Evolutionary conservation across 1,140 invertebrate species (phyloP).

Genomic region (Laupala kohalensis): DNA sequence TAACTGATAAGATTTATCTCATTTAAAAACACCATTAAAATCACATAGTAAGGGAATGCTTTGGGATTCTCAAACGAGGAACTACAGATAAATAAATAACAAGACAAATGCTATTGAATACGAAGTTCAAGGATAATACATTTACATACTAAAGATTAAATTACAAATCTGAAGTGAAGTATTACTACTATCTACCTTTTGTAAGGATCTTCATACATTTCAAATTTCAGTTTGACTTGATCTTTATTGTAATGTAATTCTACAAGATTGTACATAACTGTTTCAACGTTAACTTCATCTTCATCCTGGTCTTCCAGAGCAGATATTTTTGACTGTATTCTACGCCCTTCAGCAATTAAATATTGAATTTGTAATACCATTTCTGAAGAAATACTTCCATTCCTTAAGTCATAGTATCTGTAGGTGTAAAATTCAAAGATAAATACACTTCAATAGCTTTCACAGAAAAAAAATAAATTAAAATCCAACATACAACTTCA

Average conservation of each 20-base stretch:
- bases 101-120: too few relatives aligned
- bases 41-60: too few relatives aligned
- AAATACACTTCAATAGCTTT: background rate
- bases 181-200: background rate
- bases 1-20: too few relatives aligned
- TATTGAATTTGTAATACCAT: background rate
- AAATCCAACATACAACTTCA: conserved; percentile 30
- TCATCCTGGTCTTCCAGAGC: background rate
- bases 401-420: background rate
- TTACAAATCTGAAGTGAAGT: too few relatives aligned
- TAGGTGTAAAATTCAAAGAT: background rate
- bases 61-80: too few relatives aligned
- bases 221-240: background rate
- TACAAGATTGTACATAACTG: background rate
- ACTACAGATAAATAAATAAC: too few relatives aligned
- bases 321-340: background rate
- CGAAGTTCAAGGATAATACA: too few relatives aligned
- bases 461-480: background rate
- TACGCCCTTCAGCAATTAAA: background rate
- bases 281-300: background rate
- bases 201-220: background rate
- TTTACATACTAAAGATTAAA: too few relatives aligned
- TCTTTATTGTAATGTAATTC: background rate
- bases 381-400: background rate
- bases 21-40: too few relatives aligned